Percentiles rank a stretch among this genome's conserved stretches.
phyloP scores from a whole-genome alignment of 2,113 vertebrate species.

The Grammomys surdaster region DNA sequence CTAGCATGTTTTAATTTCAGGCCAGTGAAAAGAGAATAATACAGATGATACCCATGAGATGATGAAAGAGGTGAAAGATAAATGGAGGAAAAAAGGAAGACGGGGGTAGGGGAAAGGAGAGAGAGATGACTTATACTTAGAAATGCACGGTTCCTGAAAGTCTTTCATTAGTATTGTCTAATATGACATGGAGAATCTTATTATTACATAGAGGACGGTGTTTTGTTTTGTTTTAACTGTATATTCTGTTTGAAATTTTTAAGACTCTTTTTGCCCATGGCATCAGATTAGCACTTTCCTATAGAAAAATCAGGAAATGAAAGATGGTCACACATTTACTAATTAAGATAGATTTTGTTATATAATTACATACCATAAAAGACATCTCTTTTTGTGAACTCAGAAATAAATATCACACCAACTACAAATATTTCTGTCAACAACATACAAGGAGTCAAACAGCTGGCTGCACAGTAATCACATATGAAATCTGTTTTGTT shows the following conservation, averaged over 20 bases:
- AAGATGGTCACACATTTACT: not conserved
- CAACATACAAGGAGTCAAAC: not conserved
- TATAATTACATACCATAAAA: not conserved
- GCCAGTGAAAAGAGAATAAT: not conserved
- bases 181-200: not conserved
- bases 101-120: too few species aligned
- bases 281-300: not conserved
- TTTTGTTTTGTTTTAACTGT: not conserved
- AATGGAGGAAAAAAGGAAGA: not conserved
- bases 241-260: not conserved
- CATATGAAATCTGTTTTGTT: not conserved
- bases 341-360: not conserved
- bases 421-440: not conserved
- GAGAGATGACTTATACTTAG: not conserved
- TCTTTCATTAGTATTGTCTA: not conserved
- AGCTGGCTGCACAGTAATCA: not conserved
- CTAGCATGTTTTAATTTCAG: not conserved
- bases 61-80: not conserved
- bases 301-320: not conserved
- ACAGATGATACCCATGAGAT: not conserved
- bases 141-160: not conserved
- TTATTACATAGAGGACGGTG: not conserved
- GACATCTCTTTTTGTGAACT: not conserved
- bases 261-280: not conserved
- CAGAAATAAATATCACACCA: slow-evolving; percentile 50